Conservation (phyloP, 2,888 invertebrate species). For the Ormia ochracea region DNA sequence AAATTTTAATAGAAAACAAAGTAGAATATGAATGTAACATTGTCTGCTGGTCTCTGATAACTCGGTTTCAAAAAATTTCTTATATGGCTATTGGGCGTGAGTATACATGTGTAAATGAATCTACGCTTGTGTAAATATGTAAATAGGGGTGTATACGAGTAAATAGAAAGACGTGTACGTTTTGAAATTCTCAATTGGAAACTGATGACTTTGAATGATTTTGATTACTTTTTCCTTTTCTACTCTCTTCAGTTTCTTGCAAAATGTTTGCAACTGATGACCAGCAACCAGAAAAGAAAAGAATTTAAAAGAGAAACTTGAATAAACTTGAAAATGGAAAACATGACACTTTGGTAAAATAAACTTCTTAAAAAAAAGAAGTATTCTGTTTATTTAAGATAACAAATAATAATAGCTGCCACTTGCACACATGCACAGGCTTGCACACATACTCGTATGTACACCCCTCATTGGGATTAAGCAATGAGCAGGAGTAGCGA, state of each 20-base stretch:
- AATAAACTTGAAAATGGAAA: slow-evolving; percentile 8
- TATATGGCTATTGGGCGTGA: neutral
- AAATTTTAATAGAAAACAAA: neutral
- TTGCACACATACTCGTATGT: neutral
- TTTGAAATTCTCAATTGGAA: slow-evolving; percentile 61
- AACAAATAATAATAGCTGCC: slow-evolving; percentile 50
- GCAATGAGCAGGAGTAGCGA: no score
- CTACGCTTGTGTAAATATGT: neutral
- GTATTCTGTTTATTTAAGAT: slow-evolving; percentile 54
- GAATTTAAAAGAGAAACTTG: neutral
- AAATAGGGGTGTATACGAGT: neutral
- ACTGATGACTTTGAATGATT: slow-evolving; percentile 64
- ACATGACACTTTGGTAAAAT: slow-evolving; percentile 3
- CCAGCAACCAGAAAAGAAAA: neutral
- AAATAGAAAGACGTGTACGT: neutral
- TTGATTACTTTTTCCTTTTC: slow-evolving; percentile 53
- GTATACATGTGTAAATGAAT: neutral
- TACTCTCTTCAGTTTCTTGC: slow-evolving; percentile 19
- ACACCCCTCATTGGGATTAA: neutral
- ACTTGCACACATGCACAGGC: neutral
- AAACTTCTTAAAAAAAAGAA: slow-evolving; percentile 32
- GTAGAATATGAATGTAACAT: neutral
- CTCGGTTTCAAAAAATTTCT: slow-evolving; percentile 19
- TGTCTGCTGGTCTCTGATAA: slow-evolving; percentile 19
- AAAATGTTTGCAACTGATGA: slow-evolving; percentile 30